Percentiles rank a stretch among this genome's conserved stretches.
phyloP scores from a whole-genome alignment of 2,888 invertebrate genomes.

The Dexiosoma caninum region DNA sequence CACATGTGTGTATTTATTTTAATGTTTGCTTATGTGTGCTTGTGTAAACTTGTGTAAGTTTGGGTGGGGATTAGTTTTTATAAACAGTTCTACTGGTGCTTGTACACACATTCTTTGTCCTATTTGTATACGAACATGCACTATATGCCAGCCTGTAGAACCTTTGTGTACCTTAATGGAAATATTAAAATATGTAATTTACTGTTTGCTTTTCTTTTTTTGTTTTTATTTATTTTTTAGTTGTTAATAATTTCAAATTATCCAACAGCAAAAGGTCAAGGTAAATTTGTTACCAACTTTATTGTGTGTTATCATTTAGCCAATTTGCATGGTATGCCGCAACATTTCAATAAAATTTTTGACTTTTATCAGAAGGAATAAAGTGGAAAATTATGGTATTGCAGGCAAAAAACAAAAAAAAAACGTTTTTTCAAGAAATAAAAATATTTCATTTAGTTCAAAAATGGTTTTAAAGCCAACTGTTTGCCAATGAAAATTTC shows the following conservation, averaged over 20 bases:
- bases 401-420: too few species aligned
- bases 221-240: too few species aligned
- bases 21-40: not conserved
- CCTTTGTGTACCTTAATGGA: not conserved
- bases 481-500: too few species aligned
- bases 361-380: too few species aligned
- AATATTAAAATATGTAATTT: not conserved
- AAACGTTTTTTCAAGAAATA: too few species aligned
- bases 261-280: conserved; percentile 9
- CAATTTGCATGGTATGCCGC: not conserved
- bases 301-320: not conserved
- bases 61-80: not conserved
- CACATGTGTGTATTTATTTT: conserved; percentile 23
- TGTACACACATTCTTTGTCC: not conserved
- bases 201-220: not conserved
- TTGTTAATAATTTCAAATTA: conserved; percentile 9
- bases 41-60: not conserved
- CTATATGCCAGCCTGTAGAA: not conserved
- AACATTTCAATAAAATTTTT: too few species aligned
- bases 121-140: too few species aligned
- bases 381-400: too few species aligned
- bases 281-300: not conserved
- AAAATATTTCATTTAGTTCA: too few species aligned
- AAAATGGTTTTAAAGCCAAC: too few species aligned
- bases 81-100: not conserved